Evolutionary conservation across 92 coral and sea anemone species (phyloP).

Genomic region (Porites evermanni): DNA sequence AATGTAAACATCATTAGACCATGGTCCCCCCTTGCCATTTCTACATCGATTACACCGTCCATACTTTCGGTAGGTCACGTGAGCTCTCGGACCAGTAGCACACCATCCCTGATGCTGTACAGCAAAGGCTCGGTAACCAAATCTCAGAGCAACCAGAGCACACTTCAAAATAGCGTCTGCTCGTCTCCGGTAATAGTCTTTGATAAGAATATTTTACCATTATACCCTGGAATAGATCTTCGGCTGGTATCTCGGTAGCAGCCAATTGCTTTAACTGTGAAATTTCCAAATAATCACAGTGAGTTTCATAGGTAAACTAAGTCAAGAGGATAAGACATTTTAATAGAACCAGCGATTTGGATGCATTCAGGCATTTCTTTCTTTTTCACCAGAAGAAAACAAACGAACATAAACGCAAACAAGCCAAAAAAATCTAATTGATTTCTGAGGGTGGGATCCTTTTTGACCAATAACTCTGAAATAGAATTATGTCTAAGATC

Average conservation of each 20-base stretch:
- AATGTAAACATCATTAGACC: slow-evolving; percentile 65
- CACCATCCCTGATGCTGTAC: slow-evolving; percentile 68
- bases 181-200: slow-evolving; percentile 37
- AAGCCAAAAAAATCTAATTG: too few relatives aligned
- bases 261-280: slow-evolving; percentile 21
- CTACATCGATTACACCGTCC: slow-evolving; percentile 62
- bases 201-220: slow-evolving; percentile 32
- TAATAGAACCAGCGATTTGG: too few relatives aligned
- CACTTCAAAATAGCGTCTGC: slow-evolving; percentile 49
- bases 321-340: too few relatives aligned
- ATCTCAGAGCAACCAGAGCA: slow-evolving; percentile 29
- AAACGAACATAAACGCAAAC: too few relatives aligned
- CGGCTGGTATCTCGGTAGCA: slow-evolving; percentile 37
- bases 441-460: too few relatives aligned
- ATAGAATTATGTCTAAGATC: too few relatives aligned
- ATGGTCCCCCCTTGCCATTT: slow-evolving; percentile 69
- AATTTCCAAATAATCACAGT: background rate
- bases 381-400: too few relatives aligned
- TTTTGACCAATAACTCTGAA: too few relatives aligned
- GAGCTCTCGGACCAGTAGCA: slow-evolving; percentile 61
- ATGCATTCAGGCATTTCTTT: too few relatives aligned
- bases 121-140: slow-evolving; percentile 42
- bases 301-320: background rate
- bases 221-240: slow-evolving; percentile 38
- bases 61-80: slow-evolving; percentile 60